These are phyloP conservation scores for Automeris io DNA, from an alignment of 2,888 invertebrate genomes.

Conservation along the genomic window DNA sequence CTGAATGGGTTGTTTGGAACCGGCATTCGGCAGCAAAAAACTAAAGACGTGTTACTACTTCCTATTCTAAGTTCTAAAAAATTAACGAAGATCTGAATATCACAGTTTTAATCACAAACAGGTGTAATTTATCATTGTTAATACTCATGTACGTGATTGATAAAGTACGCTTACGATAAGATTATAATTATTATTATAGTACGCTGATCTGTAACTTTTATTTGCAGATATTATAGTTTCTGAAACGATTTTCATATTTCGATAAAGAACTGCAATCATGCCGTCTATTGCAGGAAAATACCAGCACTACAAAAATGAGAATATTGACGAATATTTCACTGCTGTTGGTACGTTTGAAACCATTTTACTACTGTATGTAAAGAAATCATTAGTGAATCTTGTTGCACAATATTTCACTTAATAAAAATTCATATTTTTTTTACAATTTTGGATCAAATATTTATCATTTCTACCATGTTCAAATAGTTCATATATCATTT, in stretches of 20 bases:
- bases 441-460: too few relatives aligned
- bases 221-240: neutral
- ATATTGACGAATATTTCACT: slow-evolving; percentile 80
- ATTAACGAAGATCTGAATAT: too few relatives aligned
- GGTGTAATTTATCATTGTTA: slow-evolving; percentile 6
- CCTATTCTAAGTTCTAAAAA: too few relatives aligned
- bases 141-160: slow-evolving; percentile 9
- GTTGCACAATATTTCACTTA: too few relatives aligned
- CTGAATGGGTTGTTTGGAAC: too few relatives aligned
- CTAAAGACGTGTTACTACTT: too few relatives aligned
- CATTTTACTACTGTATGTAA: too few relatives aligned
- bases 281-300: slow-evolving; percentile 78
- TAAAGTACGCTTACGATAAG: slow-evolving; percentile 14
- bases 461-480: too few relatives aligned
- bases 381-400: too few relatives aligned
- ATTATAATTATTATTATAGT: slow-evolving; percentile 8
- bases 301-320: slow-evolving; percentile 80
- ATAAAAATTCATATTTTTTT: too few relatives aligned
- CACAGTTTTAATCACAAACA: neutral
- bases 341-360: slow-evolving; percentile 79
- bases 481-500: too few relatives aligned
- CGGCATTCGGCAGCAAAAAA: too few relatives aligned
- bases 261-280: slow-evolving; percentile 48
- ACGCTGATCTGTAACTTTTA: neutral
- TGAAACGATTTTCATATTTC: neutral